A percentile compares a stretch with the other conserved stretches of the same genome.
Evolutionary conservation across 92 coral and sea anemone genomes (phyloP).

Genomic region (Galaxea fascicularis): DNA sequence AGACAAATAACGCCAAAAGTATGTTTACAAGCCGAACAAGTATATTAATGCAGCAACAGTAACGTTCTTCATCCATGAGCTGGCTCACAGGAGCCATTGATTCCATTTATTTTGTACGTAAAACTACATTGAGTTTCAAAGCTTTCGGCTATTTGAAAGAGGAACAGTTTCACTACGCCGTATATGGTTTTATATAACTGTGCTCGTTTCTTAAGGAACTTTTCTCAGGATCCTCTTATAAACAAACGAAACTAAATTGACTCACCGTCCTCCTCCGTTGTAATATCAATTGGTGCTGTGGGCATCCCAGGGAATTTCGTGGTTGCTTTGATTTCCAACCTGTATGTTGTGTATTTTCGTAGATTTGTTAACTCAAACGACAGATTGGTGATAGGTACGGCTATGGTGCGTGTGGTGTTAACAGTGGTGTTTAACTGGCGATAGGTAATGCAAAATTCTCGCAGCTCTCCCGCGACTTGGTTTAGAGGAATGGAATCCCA

Average conservation of each 20-base stretch:
- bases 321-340: constrained; percentile 42
- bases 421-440: constrained; percentile 43
- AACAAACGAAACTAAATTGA: no score
- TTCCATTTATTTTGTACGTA: no score
- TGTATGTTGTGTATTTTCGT: constrained; percentile 61
- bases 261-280: constrained; percentile 74
- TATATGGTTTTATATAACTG: no score
- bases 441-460: constrained; percentile 63
- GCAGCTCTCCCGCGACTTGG: constrained; percentile 75
- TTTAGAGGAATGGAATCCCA: constrained; percentile 67
- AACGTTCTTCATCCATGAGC: no score
- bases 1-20: no score
- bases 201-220: background rate
- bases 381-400: constrained; percentile 20
- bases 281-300: constrained; percentile 20
- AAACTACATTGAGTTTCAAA: no score
- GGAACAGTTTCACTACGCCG: no score
- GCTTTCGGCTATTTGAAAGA: no score
- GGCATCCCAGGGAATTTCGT: constrained; percentile 61
- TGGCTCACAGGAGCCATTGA: no score
- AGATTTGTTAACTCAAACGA: constrained; percentile 51
- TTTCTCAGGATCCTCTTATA: no score
- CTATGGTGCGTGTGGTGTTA: constrained; percentile 27
- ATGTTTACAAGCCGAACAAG: no score
- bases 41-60: no score